Evolutionary conservation across 1,140 invertebrate species (phyloP).

Genomic region (Aricia agestis): DNA sequence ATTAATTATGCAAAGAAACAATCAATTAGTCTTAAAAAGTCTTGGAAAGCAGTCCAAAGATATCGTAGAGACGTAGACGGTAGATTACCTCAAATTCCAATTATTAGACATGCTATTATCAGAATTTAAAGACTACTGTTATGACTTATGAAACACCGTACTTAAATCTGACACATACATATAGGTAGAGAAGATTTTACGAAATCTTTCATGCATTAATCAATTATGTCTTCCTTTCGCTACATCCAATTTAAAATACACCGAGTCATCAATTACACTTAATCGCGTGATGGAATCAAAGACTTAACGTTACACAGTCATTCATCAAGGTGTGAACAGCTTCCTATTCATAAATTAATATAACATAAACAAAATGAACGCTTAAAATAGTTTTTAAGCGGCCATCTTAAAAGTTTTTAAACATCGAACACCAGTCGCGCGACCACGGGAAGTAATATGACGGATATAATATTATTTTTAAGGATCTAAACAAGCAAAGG

Average conservation of each 20-base stretch:
- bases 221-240: background rate
- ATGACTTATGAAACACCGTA: too few species aligned
- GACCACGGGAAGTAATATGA: background rate
- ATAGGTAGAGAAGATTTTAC: background rate
- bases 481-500: background rate
- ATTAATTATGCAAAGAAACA: too few species aligned
- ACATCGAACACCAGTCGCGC: constrained; percentile 14
- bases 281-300: constrained; percentile 37
- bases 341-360: constrained; percentile 50
- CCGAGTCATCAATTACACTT: constrained; percentile 49
- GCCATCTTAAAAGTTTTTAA: constrained; percentile 19
- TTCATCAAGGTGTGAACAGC: constrained; percentile 47
- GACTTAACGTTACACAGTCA: constrained; percentile 38
- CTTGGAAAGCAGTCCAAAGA: too few species aligned
- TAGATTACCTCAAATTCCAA: too few species aligned
- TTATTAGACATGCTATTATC: too few species aligned
- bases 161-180: too few species aligned
- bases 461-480: background rate
- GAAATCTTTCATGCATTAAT: constrained; percentile 1
- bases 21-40: too few species aligned
- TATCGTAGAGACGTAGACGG: too few species aligned
- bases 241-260: background rate
- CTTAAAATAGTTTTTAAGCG: constrained; percentile 20
- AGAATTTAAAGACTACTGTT: too few species aligned
- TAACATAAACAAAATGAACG: constrained; percentile 37